Percentiles rank a stretch among this genome's conserved stretches.
phyloP scores from a whole-genome alignment of 92 coral and sea anemone species.

The Nematostella vectensis region DNA sequence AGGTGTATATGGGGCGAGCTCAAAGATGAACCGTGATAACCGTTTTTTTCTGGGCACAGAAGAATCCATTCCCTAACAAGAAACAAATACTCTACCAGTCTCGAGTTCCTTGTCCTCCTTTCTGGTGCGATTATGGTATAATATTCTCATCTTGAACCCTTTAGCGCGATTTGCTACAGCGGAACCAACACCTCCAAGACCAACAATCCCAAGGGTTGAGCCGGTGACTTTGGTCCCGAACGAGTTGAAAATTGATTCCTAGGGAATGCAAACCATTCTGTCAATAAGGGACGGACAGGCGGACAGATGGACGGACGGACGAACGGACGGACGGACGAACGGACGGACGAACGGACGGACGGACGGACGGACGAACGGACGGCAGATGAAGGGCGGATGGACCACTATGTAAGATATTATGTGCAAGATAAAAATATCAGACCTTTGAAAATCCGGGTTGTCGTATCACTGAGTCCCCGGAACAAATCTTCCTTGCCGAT shows the following conservation, averaged over 20 bases:
- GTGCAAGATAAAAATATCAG: no score
- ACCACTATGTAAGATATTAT: no score
- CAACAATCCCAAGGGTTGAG: conserved; percentile 69
- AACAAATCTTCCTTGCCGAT: conserved; percentile 59
- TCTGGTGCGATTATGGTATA: conserved; percentile 60
- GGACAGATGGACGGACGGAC: no score
- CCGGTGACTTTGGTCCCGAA: conserved; percentile 51
- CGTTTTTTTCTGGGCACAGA: no score
- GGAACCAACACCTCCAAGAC: conserved; percentile 66
- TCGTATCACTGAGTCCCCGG: conserved; percentile 32
- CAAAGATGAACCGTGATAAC: no score
- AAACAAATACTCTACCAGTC: no score
- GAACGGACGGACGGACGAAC: no score
- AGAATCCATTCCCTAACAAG: no score
- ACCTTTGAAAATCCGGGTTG: conserved; percentile 31
- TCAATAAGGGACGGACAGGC: background rate
- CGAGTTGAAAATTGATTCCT: conserved; percentile 1
- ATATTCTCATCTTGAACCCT: conserved; percentile 65
- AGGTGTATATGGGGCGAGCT: no score
- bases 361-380: no score
- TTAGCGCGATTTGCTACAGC: conserved; percentile 63
- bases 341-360: no score
- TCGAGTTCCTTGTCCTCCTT: conserved; percentile 23
- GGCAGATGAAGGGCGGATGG: no score
- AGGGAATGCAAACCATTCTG: background rate